These are phyloP conservation scores for Xestia ashworthii DNA, from an alignment of 2,888 invertebrate genomes.

Conservation along the genomic window DNA sequence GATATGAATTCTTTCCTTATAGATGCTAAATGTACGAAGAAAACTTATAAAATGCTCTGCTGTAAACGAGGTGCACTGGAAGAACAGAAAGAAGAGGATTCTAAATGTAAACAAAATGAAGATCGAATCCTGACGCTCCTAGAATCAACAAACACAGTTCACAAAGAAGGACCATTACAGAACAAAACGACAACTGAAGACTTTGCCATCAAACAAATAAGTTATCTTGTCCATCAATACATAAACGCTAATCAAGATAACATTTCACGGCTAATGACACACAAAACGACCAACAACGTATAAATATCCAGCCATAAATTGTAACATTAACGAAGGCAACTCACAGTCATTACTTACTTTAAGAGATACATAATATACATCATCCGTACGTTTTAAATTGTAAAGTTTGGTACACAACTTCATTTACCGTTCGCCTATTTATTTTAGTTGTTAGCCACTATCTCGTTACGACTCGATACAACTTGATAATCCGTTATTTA, in stretches of 20 bases:
- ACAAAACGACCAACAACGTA: constrained; percentile 72
- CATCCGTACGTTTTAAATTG: constrained; percentile 63
- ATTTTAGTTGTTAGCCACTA: constrained; percentile 84
- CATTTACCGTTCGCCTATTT: constrained; percentile 87
- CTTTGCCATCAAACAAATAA: constrained; percentile 54
- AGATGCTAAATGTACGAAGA: not conserved
- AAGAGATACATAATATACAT: constrained; percentile 75
- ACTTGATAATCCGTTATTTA: constrained; percentile 90
- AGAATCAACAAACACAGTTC: constrained; percentile 5
- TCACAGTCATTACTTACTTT: constrained; percentile 71
- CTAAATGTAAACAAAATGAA: not conserved
- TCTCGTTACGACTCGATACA: constrained; percentile 86
- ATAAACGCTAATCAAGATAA: constrained; percentile 72
- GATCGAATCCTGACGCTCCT: not conserved
- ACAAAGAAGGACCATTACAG: constrained; percentile 7
- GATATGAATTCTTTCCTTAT: not conserved
- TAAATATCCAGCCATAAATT: constrained; percentile 80
- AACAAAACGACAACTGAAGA: constrained; percentile 31
- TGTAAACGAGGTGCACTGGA: not conserved
- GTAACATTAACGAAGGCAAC: constrained; percentile 78
- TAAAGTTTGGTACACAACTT: constrained; percentile 79
- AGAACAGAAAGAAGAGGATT: not conserved
- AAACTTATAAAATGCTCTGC: not conserved
- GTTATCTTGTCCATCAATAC: constrained; percentile 66
- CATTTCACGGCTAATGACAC: constrained; percentile 74